Base-by-base conservation (phyloP, 1,140 invertebrate genomes). In the Musca vetustissima region DNA sequence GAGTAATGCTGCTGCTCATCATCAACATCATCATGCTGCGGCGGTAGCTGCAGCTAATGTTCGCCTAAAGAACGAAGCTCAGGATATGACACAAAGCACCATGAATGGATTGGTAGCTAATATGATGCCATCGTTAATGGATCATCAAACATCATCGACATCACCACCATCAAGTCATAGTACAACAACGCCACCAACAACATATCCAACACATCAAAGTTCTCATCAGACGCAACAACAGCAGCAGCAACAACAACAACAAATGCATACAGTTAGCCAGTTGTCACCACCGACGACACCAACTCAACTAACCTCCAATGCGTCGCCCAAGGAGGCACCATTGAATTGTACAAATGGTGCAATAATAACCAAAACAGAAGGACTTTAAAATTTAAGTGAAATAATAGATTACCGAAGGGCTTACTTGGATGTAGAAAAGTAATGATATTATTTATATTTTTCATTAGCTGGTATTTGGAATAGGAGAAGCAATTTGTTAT, bases 211-310 rank as follows among this genome's bases (percentile, higher is more conserved):
- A 17, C 68, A 65, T 17, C 68, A 69, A 2, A 25, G 50, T 6
- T 49, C 28, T 4, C 65, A 70, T 11, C 69, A 70, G 28, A 65
- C 67, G 7, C 68, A 59, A 3, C 67, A 68, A 52, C 67, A 64
- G 11, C 57, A 69, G 19, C 68, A 65, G 14, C 68, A 67, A 3
- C 65, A 64, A 14, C 74, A 75, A 36, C 64, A 75, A 15, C 66
- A 72, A 67, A 55, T 36, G 59, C 64, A 66, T 15, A 66, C 71
- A 70, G 1, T 36, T 36, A 21, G 19, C 22, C 77, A 79, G 24
- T 49, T 80, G 13, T 80, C 78, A 50, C 78, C 78, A 1, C 78
- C 78, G 14, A 78, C 78, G 24, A 80, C 78, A 70, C 78, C 78
- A 48, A 80, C 78, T 13, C 65, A 70, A 9, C 36, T 52, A 15